Conservation (phyloP, 1,140 invertebrate genomes). For the Mactra quadrangularis region DNA sequence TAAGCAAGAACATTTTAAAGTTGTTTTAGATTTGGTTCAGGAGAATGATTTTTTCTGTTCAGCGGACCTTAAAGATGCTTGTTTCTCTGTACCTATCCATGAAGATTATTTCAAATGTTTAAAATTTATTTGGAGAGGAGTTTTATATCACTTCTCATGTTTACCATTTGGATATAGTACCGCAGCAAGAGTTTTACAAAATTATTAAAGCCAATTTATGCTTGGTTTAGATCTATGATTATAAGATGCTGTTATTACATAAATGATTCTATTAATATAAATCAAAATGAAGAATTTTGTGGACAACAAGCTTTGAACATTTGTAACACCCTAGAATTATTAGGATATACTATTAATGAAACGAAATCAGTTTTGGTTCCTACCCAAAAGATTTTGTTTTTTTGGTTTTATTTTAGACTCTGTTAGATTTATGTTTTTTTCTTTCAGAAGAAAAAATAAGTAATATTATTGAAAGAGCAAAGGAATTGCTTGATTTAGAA, state of each 20-base stretch:
- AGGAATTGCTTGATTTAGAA: not conserved
- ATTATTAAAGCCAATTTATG: conserved; percentile 6
- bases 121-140: conserved; percentile 5
- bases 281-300: not conserved
- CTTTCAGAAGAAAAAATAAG: conserved; percentile 9
- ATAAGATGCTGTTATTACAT: not conserved
- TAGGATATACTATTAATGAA: conserved; percentile 10
- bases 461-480: not conserved
- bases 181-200: not conserved
- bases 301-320: not conserved
- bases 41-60: conserved; percentile 11
- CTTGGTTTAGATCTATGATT: not conserved
- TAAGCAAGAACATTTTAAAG: conserved; percentile 29
- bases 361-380: conserved; percentile 2
- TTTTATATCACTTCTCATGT: not conserved
- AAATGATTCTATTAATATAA: conserved; percentile 11
- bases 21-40: conserved; percentile 22
- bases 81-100: conserved; percentile 24
- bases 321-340: not conserved
- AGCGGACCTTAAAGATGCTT: conserved; percentile 9
- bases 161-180: not conserved
- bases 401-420: conserved; percentile 32
- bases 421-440: conserved; percentile 9
- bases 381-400: not conserved
- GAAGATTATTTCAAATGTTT: conserved; percentile 7